Base-by-base conservation (phyloP, 2,888 invertebrate genomes). In the Pyrochroa serraticornis region DNA sequence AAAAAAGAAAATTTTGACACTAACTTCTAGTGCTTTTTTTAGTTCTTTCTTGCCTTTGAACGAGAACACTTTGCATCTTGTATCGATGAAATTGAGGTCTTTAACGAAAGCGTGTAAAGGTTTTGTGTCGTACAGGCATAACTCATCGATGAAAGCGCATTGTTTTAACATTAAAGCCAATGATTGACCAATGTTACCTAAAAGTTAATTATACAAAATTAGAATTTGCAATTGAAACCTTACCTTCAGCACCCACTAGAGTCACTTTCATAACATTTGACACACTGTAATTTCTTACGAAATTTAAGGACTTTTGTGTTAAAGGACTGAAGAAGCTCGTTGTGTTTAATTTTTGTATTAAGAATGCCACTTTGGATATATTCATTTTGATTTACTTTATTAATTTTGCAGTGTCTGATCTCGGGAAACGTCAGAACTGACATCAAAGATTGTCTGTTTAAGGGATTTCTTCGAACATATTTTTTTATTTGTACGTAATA, bases 111-210 rank as follows among this genome's bases (percentile, higher is more conserved):
- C 77, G 8, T 73, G 67, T 7, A 75, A 72, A 1, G 76, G 72
- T 22, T 71, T 67, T 3, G 74, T 72, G 71, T 88, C 88, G 67
- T 84, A 84, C n/a, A 88, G 62, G 9, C 84, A 81, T 44, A 88
- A 75, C 68, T 84, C 84, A 42, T 84, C 84, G 57, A 88, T 81
- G 41, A 81, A 68, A 0, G 83, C 82, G 13, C 84, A 83, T 57
- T 83, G 81, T 67, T 87, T 85, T 43, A 88, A 75, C 71, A 87
- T 76, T 41, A 88, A 71, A 34, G 84, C 78, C 22, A 86, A 71
- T 0, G 82, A 79, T 75, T 85, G 83, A 0, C 85, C 86, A 8
- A 83, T 70, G 47, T 81, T 81, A 49, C 81, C 83, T 60, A 38
- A 38, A 31, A 38, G 30, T 31, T 12, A 7, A n/a, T 8, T 12